Conservation (phyloP, 2,113 vertebrate genomes). For the Phrynosoma platyrhinos region DNA sequence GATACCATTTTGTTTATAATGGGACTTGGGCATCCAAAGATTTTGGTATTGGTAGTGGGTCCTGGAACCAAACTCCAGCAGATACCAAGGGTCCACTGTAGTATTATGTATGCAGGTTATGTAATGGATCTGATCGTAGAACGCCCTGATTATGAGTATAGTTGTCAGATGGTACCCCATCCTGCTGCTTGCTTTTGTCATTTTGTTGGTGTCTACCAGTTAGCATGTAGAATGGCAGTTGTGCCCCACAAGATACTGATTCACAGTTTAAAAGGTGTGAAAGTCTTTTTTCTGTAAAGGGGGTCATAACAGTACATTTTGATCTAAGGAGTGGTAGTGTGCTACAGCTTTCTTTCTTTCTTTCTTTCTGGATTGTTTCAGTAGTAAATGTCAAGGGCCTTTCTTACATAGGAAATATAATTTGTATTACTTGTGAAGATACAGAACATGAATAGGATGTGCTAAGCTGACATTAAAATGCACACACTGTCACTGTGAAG, state of each 20-base stretch:
- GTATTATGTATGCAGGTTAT: neutral
- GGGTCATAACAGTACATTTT: neutral
- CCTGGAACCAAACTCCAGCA: too few species aligned
- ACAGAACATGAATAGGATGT: slow-evolving; percentile 2
- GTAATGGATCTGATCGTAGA: neutral
- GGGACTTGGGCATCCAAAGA: too few species aligned
- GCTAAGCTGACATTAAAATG: slow-evolving; percentile 35
- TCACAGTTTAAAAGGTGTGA: neutral
- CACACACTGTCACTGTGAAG: slow-evolving; percentile 15
- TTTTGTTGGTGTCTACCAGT: neutral
- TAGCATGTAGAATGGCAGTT: neutral
- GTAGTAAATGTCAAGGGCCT: slow-evolving; percentile 1
- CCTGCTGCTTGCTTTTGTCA: neutral
- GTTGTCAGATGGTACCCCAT: slow-evolving; percentile 11
- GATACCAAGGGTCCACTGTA: neutral
- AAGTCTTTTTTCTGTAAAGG: neutral
- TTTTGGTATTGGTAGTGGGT: too few species aligned
- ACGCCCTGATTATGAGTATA: slow-evolving; percentile 1
- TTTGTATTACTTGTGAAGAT: slow-evolving; percentile 17
- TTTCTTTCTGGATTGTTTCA: neutral
- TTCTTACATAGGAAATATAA: neutral
- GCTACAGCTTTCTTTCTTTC: neutral
- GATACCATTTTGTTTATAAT: too few species aligned
- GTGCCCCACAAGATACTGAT: neutral
- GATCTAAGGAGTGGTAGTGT: neutral